Evolutionary conservation across 1,140 invertebrate genomes (phyloP).

Genomic region (Paralvinella palmiformis): DNA sequence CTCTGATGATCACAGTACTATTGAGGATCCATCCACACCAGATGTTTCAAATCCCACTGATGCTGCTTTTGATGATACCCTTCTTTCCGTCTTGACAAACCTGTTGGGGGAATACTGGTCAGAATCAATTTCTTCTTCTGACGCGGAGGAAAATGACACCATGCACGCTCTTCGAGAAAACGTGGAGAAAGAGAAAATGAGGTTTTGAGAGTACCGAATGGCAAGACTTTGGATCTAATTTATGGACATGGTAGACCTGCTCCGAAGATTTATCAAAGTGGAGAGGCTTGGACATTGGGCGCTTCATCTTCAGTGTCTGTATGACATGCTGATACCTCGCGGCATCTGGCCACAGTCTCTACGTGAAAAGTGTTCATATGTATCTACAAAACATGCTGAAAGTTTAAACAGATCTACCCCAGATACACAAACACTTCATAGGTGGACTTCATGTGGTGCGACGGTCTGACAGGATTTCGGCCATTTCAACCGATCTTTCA

Average conservation of each 20-base stretch:
- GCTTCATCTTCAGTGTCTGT: conserved; percentile 26
- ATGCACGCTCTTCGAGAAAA: too few species aligned
- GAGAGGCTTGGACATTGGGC: conserved; percentile 43
- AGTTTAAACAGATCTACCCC: not conserved
- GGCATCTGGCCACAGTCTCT: conserved; percentile 2
- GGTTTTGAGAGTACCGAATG: conserved; percentile 20
- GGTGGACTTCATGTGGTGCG: too few species aligned
- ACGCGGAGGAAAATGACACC: too few species aligned
- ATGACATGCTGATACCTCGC: conserved; percentile 8
- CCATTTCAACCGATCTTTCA: conserved; percentile 4
- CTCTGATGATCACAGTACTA: not conserved
- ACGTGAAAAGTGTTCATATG: conserved; percentile 2
- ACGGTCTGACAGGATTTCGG: too few species aligned
- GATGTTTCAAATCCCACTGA: too few species aligned
- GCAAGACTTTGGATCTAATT: conserved; percentile 28
- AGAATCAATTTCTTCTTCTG: not conserved
- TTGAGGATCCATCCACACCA: too few species aligned
- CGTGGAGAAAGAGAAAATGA: conserved; percentile 18
- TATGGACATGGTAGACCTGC: conserved; percentile 33
- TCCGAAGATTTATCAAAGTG: conserved; percentile 44
- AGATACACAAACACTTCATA: not conserved
- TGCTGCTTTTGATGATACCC: not conserved
- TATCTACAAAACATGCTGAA: conserved; percentile 5
- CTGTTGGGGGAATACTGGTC: not conserved
- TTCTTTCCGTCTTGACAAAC: not conserved